Percentiles rank a stretch among this genome's conserved stretches.
These are phyloP conservation scores for Beris chalybata DNA, from an alignment of 2,888 invertebrate species.

Conservation along the genomic window DNA sequence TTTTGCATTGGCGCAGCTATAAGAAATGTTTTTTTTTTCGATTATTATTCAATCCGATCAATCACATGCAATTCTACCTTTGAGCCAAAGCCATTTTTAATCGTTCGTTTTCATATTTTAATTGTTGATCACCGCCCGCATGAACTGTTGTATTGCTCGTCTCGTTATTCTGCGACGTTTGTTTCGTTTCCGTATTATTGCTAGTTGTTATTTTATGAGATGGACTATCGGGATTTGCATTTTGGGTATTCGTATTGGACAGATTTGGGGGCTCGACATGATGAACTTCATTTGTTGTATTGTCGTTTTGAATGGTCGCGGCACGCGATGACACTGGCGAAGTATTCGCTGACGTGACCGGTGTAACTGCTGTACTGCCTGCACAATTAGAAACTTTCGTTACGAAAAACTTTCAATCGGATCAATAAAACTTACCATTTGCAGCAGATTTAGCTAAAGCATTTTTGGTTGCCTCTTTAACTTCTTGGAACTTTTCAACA, in stretches of 20 bases:
- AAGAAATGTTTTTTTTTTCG: slow-evolving; percentile 14
- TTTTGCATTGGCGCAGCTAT: slow-evolving; percentile 94
- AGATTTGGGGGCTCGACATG: slow-evolving; percentile 61
- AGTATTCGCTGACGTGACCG: slow-evolving; percentile 85
- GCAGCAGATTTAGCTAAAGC: slow-evolving; percentile 67
- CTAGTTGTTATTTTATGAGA: slow-evolving; percentile 52
- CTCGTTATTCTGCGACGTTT: slow-evolving; percentile 48
- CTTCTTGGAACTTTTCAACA: slow-evolving; percentile 97
- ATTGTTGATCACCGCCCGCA: slow-evolving; percentile 68
- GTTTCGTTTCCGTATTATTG: slow-evolving; percentile 41
- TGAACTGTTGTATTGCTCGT: slow-evolving; percentile 49
- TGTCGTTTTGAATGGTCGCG: slow-evolving; percentile 58
- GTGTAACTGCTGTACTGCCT: slow-evolving; percentile 73
- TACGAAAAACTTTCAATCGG: background rate
- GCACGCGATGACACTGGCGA: slow-evolving; percentile 78
- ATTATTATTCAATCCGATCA: background rate
- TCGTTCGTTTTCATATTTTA: slow-evolving; percentile 96
- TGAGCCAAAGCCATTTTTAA: slow-evolving; percentile 93
- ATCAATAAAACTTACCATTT: slow-evolving; percentile 52
- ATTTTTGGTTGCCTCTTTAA: slow-evolving; percentile 89
- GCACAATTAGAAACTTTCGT: slow-evolving; percentile 3
- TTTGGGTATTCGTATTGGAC: slow-evolving; percentile 61
- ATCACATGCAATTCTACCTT: slow-evolving; percentile 63
- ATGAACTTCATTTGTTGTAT: slow-evolving; percentile 55
- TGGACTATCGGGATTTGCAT: slow-evolving; percentile 56